Percentiles rank a stretch among this genome's conserved stretches.
These are phyloP conservation scores for Adelosebastes latens DNA, from an alignment of 2,797 vertebrate species.

Conservation along the genomic window DNA sequence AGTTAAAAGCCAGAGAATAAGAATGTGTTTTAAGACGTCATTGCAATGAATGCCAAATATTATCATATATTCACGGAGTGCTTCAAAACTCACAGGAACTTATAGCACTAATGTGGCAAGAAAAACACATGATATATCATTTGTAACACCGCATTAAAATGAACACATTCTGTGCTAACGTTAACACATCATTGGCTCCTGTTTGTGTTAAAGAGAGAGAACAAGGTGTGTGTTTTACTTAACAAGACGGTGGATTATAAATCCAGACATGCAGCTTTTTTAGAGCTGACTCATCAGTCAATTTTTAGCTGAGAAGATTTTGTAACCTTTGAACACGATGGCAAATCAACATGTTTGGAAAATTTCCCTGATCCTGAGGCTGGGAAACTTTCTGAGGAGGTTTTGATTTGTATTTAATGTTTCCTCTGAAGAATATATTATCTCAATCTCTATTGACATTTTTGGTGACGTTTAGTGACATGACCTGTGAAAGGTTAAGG, in stretches of 20 bases:
- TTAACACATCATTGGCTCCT: constrained; percentile 14
- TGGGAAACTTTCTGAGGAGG: background rate
- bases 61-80: background rate
- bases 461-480: constrained; percentile 24
- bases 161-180: background rate
- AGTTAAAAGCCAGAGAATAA: background rate
- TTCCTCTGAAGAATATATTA: constrained; percentile 10
- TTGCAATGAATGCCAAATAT: background rate
- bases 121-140: background rate
- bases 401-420: constrained; percentile 12
- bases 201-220: constrained; percentile 4
- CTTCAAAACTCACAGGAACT: background rate
- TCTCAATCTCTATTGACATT: constrained; percentile 17
- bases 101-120: background rate
- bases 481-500: constrained; percentile 31
- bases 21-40: background rate
- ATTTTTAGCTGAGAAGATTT: background rate
- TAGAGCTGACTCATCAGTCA: background rate
- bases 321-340: background rate
- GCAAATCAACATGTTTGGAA: background rate
- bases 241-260: background rate
- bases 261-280: background rate
- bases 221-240: background rate
- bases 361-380: background rate
- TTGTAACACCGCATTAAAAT: background rate